Conservation (phyloP, 2,888 invertebrate genomes). For the Drosophila glabriapex region DNA sequence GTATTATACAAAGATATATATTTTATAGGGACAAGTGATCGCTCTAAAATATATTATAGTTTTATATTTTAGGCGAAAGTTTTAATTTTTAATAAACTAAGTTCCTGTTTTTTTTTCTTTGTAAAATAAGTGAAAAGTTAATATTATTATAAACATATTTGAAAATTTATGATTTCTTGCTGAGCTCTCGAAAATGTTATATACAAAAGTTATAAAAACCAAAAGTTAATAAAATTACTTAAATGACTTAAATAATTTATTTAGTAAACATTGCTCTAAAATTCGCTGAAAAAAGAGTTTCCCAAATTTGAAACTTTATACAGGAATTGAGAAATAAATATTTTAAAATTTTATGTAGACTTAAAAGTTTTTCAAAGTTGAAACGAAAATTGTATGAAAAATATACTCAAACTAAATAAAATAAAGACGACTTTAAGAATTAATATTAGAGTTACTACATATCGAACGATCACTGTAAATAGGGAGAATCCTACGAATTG, state of each 20-base stretch:
- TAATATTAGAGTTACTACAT: background rate
- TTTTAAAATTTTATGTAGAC: background rate
- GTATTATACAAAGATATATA: background rate
- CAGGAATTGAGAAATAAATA: background rate
- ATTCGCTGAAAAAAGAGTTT: background rate
- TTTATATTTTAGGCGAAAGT: background rate
- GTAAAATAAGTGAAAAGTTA: background rate
- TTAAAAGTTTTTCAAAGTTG: background rate
- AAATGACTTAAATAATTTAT: background rate
- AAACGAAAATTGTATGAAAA: too few species aligned
- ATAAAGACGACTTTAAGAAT: background rate
- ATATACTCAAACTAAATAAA: background rate
- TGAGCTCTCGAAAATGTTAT: background rate
- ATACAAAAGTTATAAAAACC: background rate
- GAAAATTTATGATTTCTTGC: background rate
- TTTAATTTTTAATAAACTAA: background rate
- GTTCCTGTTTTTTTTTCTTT: background rate
- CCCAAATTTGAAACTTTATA: background rate
- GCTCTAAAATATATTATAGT: background rate
- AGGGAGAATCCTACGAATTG: background rate
- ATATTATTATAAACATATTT: background rate
- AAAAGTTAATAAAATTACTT: background rate
- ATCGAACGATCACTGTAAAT: slow-evolving; percentile 3
- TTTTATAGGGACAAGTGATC: background rate
- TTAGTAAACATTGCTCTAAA: slow-evolving; percentile 14